phyloP scores from a whole-genome alignment of 2,888 invertebrate species.

The Rhingia campestris region DNA sequence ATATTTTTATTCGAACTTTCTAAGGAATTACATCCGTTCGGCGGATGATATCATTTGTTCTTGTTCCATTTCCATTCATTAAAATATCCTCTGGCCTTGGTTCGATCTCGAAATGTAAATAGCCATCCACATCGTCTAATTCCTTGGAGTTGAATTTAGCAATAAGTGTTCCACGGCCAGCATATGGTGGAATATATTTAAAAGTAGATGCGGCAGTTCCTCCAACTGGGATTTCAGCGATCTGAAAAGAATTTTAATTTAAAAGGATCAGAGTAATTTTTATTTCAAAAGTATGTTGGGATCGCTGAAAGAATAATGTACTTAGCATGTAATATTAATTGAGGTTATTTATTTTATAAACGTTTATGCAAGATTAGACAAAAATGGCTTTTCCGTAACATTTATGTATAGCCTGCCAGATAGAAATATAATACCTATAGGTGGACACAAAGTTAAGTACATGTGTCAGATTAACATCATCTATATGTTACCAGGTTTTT shows the following conservation, averaged over 20 bases:
- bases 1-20: not conserved
- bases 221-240: slow-evolving; percentile 84
- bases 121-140: slow-evolving; percentile 95
- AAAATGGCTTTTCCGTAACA: too few relatives aligned
- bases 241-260: slow-evolving; percentile 75
- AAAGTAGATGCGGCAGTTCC: slow-evolving; percentile 89
- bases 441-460: too few relatives aligned
- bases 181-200: slow-evolving; percentile 89
- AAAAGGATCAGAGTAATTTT: not conserved
- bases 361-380: too few relatives aligned
- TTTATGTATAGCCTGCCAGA: too few relatives aligned
- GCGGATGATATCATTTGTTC: slow-evolving; percentile 78
- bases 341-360: too few relatives aligned
- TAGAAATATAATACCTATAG: too few relatives aligned
- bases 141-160: slow-evolving; percentile 95
- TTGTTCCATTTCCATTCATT: slow-evolving; percentile 77
- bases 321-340: too few relatives aligned
- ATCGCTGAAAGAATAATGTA: not conserved
- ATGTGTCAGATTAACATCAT: not conserved
- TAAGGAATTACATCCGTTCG: slow-evolving; percentile 80
- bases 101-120: slow-evolving; percentile 88
- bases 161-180: slow-evolving; percentile 91
- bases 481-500: too few relatives aligned
- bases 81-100: slow-evolving; percentile 81
- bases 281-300: not conserved